These are phyloP conservation scores for Congeria kusceri DNA, from an alignment of 2,888 invertebrate species.

Conservation along the genomic window DNA sequence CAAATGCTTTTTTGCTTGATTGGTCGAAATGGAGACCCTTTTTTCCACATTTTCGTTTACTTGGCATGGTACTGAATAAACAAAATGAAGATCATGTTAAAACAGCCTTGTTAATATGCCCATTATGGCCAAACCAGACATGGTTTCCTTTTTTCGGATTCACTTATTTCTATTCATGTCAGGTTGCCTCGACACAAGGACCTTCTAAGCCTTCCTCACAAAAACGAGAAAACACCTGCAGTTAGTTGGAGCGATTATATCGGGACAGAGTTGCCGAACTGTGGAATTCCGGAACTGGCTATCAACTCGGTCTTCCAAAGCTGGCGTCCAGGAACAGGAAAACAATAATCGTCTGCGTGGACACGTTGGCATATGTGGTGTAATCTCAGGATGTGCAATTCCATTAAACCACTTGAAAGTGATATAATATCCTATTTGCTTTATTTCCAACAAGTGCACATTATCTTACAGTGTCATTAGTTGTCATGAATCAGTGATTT, in stretches of 20 bases:
- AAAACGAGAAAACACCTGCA: conserved; percentile 15
- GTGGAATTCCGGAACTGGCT: conserved; percentile 43
- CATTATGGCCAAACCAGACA: conserved; percentile 46
- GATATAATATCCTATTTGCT: conserved; percentile 29
- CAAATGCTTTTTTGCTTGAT: conserved; percentile 39
- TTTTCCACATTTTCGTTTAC: conserved; percentile 44
- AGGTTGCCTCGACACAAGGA: conserved; percentile 49
- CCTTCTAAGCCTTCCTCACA: conserved; percentile 35
- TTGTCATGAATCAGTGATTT: conserved; percentile 36
- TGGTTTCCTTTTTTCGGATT: conserved; percentile 50
- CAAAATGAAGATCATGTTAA: conserved; percentile 30
- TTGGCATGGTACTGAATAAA: conserved; percentile 33
- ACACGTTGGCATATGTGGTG: conserved; percentile 49
- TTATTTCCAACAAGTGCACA: conserved; percentile 16
- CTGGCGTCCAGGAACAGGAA: conserved; percentile 35
- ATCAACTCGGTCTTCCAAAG: conserved; percentile 11
- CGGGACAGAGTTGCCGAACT: conserved; percentile 36
- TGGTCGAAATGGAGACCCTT: conserved; percentile 50
- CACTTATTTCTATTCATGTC: conserved; percentile 35
- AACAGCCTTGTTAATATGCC: conserved; percentile 35
- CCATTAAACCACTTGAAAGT: conserved; percentile 35
- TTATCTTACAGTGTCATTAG: conserved; percentile 37
- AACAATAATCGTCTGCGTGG: conserved; percentile 48
- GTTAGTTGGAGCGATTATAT: conserved; percentile 37
- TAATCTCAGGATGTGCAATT: conserved; percentile 32